These are phyloP conservation scores for Tympanoctomys barrerae DNA, from an alignment of 2,797 vertebrate genomes.

Conservation along the genomic window DNA sequence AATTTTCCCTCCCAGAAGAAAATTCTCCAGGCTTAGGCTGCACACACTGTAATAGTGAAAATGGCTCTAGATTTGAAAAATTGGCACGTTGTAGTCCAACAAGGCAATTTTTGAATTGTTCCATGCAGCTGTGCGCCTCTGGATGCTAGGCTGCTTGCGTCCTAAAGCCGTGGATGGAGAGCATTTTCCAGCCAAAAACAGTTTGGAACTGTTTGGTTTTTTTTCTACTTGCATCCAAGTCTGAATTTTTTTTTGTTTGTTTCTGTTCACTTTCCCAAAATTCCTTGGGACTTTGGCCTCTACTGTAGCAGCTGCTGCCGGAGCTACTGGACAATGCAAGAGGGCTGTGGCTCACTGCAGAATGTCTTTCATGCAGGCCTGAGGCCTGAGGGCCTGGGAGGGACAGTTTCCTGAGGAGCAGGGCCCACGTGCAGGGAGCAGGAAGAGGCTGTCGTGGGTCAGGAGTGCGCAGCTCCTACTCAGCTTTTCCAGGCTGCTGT, in stretches of 20 bases:
- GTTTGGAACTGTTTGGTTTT: background rate
- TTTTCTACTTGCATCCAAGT: background rate
- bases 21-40: conserved; percentile 80
- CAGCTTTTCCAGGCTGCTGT: background rate
- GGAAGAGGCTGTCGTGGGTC: accelerated
- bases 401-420: background rate
- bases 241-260: background rate
- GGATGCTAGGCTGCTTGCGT: conserved; percentile 67
- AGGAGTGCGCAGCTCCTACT: accelerated
- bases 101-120: conserved; percentile 90
- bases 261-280: background rate
- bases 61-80: conserved; percentile 89
- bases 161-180: conserved; percentile 67
- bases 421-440: background rate
- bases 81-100: conserved; percentile 88
- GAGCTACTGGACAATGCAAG: background rate
- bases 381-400: background rate
- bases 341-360: background rate
- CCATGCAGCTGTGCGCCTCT: conserved; percentile 83
- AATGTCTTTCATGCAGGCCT: background rate
- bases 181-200: conserved; percentile 27
- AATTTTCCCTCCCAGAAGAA: conserved; percentile 86
- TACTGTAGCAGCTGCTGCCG: background rate
- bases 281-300: background rate
- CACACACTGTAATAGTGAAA: conserved; percentile 89